Evolutionary conservation across 2,797 vertebrate genomes (phyloP), one percentile per base, ranked within the genome.

Genomic region (Rhynchonycteris naso): DNA sequence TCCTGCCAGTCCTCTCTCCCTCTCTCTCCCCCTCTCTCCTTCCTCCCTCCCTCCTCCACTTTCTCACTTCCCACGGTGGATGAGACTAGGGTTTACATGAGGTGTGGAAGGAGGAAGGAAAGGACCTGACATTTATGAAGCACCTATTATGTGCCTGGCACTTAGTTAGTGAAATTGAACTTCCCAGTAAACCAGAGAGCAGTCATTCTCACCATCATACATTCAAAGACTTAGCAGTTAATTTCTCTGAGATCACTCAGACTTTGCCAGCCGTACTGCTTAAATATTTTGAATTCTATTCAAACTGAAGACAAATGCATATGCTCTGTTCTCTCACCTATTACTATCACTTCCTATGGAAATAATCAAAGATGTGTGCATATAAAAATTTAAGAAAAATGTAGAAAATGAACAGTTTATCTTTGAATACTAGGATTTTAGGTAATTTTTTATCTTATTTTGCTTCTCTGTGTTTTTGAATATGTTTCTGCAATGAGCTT

Each of bases 211-310:
- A 35, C 59, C 38, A 33, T 18, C 9, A 1, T 0, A 19, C 4
- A 30, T 15, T 16, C 52, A n/a, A 1, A 5, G 35, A 7, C 7
- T 76, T 35, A 9, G 24, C 58, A 33, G 26, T 19, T 52, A 21
- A 63, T n/a, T 28, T 38, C 4, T 35, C 47, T 50, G 61, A 35
- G 28, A 18, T 72, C 59, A 38, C 28, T 22, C 75, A 24, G 59
- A 35, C 33, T 52, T 65, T 24, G 3, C 13, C 21, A 52, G 18
- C 19, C 65, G 28, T 0, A 22, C 52, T 65, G 8, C 78, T 61
- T 24, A 54, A 54, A 38, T 74, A 65, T 56, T 89, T 61, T 81
- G 16, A 93, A 78, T 58, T 80, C 76, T 61, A 30, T 88, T 91
- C 50, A 76, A 80, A 66, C 52, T 2, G 19, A 90, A 72, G 30